Base-by-base conservation (phyloP, 35 echinoderm and acorn worm species). In the Hemicentrotus pulcherrimus region DNA sequence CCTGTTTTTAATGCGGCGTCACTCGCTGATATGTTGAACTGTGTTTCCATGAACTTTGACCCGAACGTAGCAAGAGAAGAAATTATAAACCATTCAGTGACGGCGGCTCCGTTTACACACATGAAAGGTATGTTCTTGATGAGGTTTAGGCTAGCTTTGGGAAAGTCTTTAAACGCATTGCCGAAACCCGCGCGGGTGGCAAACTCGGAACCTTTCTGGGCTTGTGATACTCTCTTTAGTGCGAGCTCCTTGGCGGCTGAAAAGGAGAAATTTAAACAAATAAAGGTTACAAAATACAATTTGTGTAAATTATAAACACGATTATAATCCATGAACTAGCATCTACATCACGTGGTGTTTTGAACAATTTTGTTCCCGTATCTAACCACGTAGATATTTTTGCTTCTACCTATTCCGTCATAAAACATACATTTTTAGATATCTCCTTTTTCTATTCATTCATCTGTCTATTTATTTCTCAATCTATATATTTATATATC, bases 11-110 rank as follows among this genome's bases (percentile, higher is more conserved):
- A 90, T 22, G 98, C 97, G 31, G 97, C 98, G 87, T 94, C 60
- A 61, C 97, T 95, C 0, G 98, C 86, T 0, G 98, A 87, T 47
- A 98, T 32, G 85, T 96, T 99, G 55, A 99, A 99, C 50, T 99
- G 98, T 9, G 96, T 97, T 47, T 99, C 98, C 47, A 99, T 87
- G 95, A 99, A 99, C 94, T 99, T 99, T 33, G 98, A 97, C 92
- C 95, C 98, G 48, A 99, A 99, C 2, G 96, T 96, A 9, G 98
- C 97, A n/a, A 99, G 94, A 0, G 96, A 94, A 9, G 98, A 95
- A 46, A 98, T 70, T 31, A 99, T 95, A 59, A 99, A 99, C 97
- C 97, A 97, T 60, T 99, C 98, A 32, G 97, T 98, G 6, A 94
- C 95, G 3, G 96, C 97, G 12, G 97, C 96, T 35, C 94, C 94